Percentiles rank a stretch among this genome's conserved stretches.
Conservation (phyloP, 1,140 invertebrate species). For the Halictus rubicundus region DNA sequence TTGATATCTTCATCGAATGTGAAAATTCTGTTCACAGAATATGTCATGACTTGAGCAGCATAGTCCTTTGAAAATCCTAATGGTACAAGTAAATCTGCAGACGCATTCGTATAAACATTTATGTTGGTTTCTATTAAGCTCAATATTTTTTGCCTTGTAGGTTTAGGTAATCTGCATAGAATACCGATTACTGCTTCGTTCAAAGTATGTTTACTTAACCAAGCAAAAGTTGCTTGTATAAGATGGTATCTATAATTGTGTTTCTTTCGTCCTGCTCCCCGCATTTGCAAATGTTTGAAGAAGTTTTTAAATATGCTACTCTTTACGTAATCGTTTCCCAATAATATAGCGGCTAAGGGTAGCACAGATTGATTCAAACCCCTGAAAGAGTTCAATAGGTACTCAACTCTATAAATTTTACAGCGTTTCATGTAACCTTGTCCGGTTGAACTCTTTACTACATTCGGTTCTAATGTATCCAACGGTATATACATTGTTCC, state of each 20-base stretch:
- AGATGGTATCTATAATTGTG: conserved; percentile 67
- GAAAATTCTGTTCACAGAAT: conserved; percentile 37
- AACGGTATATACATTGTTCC: conserved; percentile 91
- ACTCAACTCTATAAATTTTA: conserved; percentile 87
- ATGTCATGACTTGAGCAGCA: conserved; percentile 47
- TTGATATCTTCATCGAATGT: conserved; percentile 64
- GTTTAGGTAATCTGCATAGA: conserved; percentile 82
- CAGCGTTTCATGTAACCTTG: conserved; percentile 81
- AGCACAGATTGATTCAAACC: conserved; percentile 85
- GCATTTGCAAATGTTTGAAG: conserved; percentile 84
- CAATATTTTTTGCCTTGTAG: conserved; percentile 80
- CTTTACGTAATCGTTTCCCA: conserved; percentile 94
- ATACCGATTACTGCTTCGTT: conserved; percentile 86
- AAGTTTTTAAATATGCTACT: conserved; percentile 86
- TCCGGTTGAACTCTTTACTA: conserved; percentile 50
- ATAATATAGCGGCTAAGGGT: conserved; percentile 89
- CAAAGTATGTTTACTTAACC: conserved; percentile 86
- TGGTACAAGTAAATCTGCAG: conserved; percentile 80
- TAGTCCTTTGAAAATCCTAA: conserved; percentile 61
- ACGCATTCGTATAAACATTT: conserved; percentile 82
- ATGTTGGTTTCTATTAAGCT: conserved; percentile 83
- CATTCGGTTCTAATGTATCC: conserved; percentile 82
- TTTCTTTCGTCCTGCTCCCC: conserved; percentile 48
- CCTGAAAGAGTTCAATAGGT: conserved; percentile 85
- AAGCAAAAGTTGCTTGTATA: conserved; percentile 86